A percentile compares a stretch with the other conserved stretches of the same genome.
phyloP scores from a whole-genome alignment of 37 sponge, comb jelly and placozoan genomes.

The Aphrocallistes beatrix region DNA sequence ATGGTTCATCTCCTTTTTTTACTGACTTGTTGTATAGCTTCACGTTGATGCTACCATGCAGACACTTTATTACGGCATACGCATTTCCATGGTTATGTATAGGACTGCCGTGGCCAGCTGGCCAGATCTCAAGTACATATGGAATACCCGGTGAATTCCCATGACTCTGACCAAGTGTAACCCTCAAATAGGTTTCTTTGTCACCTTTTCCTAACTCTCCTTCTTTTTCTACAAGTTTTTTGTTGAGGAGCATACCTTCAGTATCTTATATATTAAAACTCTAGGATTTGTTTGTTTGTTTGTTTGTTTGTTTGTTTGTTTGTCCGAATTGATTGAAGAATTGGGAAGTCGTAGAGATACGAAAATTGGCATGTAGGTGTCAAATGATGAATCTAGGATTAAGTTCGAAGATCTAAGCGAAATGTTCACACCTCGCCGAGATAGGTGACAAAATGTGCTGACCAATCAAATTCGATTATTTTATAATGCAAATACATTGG shows the following conservation, averaged over 20 bases:
- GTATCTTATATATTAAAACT: too few species aligned
- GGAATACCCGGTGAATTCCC: constrained; percentile 54
- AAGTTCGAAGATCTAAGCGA: too few species aligned
- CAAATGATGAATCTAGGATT: too few species aligned
- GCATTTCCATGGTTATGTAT: constrained; percentile 57
- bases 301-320: too few species aligned
- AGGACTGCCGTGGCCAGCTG: constrained; percentile 31
- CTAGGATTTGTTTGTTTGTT: too few species aligned
- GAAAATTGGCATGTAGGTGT: too few species aligned
- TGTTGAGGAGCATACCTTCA: constrained; percentile 20
- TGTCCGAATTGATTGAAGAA: too few species aligned
- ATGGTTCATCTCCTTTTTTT: not conserved
- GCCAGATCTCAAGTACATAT: constrained; percentile 62
- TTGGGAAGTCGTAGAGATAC: too few species aligned
- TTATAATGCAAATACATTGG: too few species aligned
- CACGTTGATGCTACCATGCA: constrained; percentile 43
- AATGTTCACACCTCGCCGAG: too few species aligned
- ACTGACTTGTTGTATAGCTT: constrained; percentile 38
- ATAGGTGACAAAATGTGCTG: too few species aligned
- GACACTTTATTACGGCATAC: constrained; percentile 41
- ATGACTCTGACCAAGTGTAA: constrained; percentile 27
- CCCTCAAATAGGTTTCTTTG: constrained; percentile 30
- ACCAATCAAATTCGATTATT: too few species aligned
- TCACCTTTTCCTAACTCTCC: constrained; percentile 12
- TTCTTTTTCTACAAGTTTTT: constrained; percentile 27